Conservation (phyloP, 2,113 vertebrate genomes). For the Pangasianodon hypophthalmus region DNA sequence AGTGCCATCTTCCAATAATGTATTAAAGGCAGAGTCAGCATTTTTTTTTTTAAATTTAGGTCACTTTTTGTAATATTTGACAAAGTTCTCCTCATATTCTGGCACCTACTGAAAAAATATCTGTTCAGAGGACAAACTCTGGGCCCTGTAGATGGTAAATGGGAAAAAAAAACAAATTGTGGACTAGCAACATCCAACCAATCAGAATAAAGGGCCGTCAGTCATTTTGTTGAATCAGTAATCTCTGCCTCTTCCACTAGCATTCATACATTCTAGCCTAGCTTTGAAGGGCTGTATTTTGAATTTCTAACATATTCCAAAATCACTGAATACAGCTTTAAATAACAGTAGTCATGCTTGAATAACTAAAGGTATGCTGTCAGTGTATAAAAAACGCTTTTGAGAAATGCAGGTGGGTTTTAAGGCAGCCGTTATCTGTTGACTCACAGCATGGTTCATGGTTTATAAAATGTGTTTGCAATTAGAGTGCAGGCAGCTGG, state of each 20-base stretch:
- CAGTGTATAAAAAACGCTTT: background rate
- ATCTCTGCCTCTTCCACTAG: background rate
- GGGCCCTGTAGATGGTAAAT: background rate
- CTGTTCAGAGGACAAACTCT: background rate
- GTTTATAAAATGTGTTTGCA: slow-evolving; percentile 50
- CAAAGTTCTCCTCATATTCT: background rate
- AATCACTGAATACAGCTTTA: background rate
- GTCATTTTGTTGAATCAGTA: background rate
- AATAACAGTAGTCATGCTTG: background rate
- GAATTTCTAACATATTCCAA: background rate
- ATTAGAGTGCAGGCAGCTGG: slow-evolving; percentile 45
- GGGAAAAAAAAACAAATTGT: no score
- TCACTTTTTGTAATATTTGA: background rate
- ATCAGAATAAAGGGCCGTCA: background rate
- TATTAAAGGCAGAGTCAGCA: background rate
- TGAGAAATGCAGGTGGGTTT: background rate
- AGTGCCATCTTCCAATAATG: background rate
- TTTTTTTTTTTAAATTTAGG: background rate
- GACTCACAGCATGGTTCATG: slow-evolving; percentile 34
- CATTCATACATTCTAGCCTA: background rate
- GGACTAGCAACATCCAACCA: background rate
- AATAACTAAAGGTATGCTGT: background rate
- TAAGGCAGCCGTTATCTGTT: slow-evolving; percentile 40
- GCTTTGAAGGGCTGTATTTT: background rate
- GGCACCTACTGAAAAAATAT: background rate